Percentiles rank a stretch among this genome's conserved stretches.
Evolutionary conservation across 2,113 vertebrate species (phyloP).

Genomic region (Chionodraco myersi): DNA sequence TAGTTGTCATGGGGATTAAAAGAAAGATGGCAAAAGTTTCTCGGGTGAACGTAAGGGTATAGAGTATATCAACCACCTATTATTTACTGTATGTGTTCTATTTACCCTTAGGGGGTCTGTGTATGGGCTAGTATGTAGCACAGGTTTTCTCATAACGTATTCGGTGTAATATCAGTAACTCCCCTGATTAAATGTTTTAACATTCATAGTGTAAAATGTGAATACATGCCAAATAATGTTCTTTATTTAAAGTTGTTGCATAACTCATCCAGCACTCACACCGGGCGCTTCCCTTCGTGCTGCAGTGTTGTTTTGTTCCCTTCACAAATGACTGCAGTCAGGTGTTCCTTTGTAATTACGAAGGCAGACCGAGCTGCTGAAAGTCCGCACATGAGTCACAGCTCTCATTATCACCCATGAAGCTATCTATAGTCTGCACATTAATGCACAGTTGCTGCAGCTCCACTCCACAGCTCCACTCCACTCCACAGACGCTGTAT

Average conservation of each 20-base stretch:
- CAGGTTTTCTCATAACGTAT: not conserved
- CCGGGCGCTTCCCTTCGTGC: not conserved
- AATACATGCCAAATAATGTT: not conserved
- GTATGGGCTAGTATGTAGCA: too few relatives aligned
- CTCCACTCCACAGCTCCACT: slow-evolving; percentile 5
- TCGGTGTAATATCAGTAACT: not conserved
- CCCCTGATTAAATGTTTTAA: not conserved
- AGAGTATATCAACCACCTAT: too few relatives aligned
- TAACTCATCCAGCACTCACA: not conserved
- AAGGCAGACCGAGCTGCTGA: slow-evolving; percentile 25
- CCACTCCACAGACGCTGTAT: slow-evolving; percentile 24
- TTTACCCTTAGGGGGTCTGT: too few relatives aligned
- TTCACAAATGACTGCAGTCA: slow-evolving; percentile 6
- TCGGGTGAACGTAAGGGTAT: too few relatives aligned
- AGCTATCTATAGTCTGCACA: slow-evolving; percentile 50
- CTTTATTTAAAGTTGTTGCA: not conserved
- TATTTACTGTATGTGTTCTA: too few relatives aligned
- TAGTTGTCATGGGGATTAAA: too few relatives aligned
- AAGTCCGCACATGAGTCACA: slow-evolving; percentile 33
- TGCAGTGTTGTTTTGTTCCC: not conserved
- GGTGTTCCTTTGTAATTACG: slow-evolving; percentile 20
- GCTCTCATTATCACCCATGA: slow-evolving; percentile 52
- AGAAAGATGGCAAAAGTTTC: too few relatives aligned
- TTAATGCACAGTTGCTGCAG: slow-evolving; percentile 51
- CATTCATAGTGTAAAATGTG: not conserved